phyloP scores from a whole-genome alignment of 2,888 invertebrate genomes.

The Dasysyrphus albostriatus region DNA sequence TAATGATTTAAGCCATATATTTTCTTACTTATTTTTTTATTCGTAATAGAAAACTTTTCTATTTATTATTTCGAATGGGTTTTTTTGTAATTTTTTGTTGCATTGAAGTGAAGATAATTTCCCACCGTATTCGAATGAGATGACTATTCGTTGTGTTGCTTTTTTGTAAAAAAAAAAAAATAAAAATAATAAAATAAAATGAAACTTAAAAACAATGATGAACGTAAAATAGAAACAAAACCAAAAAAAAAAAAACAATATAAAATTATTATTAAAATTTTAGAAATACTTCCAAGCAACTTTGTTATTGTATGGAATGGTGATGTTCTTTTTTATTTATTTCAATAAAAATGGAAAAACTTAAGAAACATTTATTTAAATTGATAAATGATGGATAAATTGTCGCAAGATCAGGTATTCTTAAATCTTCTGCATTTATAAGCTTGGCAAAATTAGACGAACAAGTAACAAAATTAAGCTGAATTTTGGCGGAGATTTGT shows the following conservation, averaged over 20 bases:
- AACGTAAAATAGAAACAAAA: conserved; percentile 42
- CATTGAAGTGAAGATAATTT: conserved; percentile 74
- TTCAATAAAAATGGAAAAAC: conserved; percentile 74
- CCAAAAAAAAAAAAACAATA: conserved; percentile 32
- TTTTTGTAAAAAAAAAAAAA: conserved; percentile 63
- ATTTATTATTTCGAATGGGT: conserved; percentile 43
- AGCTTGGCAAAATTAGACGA: no score
- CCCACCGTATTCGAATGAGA: conserved; percentile 74
- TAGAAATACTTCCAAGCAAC: conserved; percentile 69
- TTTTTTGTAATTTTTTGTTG: conserved; percentile 63
- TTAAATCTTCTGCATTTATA: no score
- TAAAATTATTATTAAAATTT: conserved; percentile 58
- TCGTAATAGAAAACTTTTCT: neutral
- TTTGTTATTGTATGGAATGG: conserved; percentile 71
- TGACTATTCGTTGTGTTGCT: conserved; percentile 75
- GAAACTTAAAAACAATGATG: conserved; percentile 3
- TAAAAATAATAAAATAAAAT: conserved; percentile 35
- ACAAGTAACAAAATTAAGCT: no score
- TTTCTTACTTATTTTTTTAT: conserved; percentile 17
- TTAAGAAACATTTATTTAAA: neutral
- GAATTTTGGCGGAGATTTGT: no score
- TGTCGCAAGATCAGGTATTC: no score
- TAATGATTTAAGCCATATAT: conserved; percentile 44
- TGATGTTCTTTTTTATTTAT: conserved; percentile 76
- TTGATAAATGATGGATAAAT: neutral